Evolutionary conservation across 2,113 vertebrate genomes (phyloP).

Genomic region (Excalfactoria chinensis): DNA sequence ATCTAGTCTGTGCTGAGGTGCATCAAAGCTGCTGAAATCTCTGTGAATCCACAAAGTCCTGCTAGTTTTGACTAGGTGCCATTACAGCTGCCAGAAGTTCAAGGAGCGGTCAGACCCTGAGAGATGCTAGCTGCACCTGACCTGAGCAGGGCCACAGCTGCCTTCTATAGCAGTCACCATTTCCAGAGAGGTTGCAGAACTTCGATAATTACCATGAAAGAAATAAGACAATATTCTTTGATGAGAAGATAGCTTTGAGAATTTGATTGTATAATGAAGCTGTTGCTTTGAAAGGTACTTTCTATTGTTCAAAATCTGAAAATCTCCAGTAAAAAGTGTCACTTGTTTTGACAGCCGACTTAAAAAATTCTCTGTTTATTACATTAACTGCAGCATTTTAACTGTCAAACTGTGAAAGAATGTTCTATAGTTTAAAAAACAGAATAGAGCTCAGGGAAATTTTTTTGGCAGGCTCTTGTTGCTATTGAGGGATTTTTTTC

Average conservation of each 20-base stretch:
- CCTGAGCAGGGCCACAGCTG: constrained; percentile 70
- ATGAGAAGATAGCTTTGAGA: constrained; percentile 85
- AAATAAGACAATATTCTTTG: constrained; percentile 85
- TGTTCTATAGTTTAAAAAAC: constrained; percentile 85
- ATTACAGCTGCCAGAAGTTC: constrained; percentile 38
- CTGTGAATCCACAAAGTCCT: neutral
- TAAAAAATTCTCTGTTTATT: constrained; percentile 87
- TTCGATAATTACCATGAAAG: constrained; percentile 79
- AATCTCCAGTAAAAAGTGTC: constrained; percentile 82
- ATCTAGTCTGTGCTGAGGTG: neutral
- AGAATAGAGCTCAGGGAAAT: constrained; percentile 78
- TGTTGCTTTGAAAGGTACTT: constrained; percentile 86
- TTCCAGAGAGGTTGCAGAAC: constrained; percentile 75
- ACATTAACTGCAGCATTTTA: constrained; percentile 86
- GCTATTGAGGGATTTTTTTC: constrained; percentile 64
- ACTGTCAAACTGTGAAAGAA: constrained; percentile 86
- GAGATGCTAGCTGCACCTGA: constrained; percentile 39
- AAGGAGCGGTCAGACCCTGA: constrained; percentile 16
- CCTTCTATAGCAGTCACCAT: constrained; percentile 70
- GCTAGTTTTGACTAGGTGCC: constrained; percentile 27
- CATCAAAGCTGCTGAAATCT: constrained; percentile 14
- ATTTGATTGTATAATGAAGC: constrained; percentile 86
- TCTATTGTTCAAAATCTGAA: constrained; percentile 83
- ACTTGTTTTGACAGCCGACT: constrained; percentile 85
- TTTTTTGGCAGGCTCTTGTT: constrained; percentile 82